Conservation (phyloP, 2,113 vertebrate species). For the Phalacrocorax carbo region DNA sequence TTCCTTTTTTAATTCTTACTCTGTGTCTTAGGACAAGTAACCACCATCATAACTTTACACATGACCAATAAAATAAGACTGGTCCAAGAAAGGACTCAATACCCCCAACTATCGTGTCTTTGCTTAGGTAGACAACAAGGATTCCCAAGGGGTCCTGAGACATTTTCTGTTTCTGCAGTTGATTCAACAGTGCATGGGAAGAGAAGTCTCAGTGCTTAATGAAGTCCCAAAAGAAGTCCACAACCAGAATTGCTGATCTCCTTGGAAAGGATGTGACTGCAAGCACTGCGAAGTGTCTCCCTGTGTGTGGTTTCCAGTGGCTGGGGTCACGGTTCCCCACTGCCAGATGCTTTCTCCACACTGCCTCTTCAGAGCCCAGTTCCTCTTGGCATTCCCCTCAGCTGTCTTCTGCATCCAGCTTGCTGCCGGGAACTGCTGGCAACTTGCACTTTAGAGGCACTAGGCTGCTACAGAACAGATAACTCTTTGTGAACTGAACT, state of each 20-base stretch:
- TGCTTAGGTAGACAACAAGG: neutral
- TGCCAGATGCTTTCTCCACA: neutral
- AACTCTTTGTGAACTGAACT: neutral
- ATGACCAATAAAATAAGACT: neutral
- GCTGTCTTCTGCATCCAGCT: neutral
- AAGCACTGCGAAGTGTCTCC: neutral
- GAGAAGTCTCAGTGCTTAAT: neutral
- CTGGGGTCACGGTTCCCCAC: neutral
- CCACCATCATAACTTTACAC: neutral
- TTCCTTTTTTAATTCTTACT: neutral
- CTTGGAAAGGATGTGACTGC: neutral
- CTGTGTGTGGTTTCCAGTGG: neutral
- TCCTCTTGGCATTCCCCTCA: neutral
- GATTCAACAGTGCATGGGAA: neutral
- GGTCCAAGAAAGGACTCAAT: neutral
- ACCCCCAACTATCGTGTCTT: neutral
- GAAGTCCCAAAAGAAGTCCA: neutral
- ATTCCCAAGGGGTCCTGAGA: neutral
- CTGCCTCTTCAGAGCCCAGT: rapidly evolving
- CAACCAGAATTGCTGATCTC: neutral
- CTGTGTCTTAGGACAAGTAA: neutral
- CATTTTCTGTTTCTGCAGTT: neutral
- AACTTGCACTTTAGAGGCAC: neutral
- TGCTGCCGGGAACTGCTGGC: neutral
- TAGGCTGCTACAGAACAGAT: neutral